Conservation (phyloP, 2,113 vertebrate genomes). For the Catagonus wagneri region DNA sequence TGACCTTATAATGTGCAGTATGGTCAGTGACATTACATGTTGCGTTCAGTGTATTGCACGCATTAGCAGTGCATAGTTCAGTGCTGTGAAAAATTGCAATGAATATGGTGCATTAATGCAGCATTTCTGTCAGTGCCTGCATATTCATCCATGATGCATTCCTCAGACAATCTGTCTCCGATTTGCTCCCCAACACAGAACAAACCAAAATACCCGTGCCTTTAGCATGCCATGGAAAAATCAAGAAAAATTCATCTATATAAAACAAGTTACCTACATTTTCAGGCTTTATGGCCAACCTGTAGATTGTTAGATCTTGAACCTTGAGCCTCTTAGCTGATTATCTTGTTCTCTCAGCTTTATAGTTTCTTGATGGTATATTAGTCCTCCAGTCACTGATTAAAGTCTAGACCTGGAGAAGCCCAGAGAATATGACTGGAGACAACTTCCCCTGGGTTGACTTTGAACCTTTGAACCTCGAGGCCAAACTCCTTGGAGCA, state of each 20-base stretch:
- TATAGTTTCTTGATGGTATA: background rate
- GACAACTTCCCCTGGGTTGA: background rate
- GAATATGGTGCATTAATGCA: background rate
- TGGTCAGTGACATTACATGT: background rate
- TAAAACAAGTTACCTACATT: background rate
- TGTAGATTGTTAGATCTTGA: background rate
- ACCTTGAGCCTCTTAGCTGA: conserved; percentile 60
- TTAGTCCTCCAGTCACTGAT: background rate
- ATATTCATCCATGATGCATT: background rate
- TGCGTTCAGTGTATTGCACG: background rate
- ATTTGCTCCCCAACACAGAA: background rate
- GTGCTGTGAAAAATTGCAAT: background rate
- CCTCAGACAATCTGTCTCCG: background rate
- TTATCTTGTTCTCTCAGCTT: conserved; percentile 16
- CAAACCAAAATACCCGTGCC: background rate
- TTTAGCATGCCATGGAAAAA: background rate
- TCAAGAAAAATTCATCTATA: background rate
- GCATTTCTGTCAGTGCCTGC: background rate
- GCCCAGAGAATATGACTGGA: background rate
- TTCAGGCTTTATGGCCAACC: conserved; percentile 12
- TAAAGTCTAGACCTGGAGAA: conserved; percentile 39
- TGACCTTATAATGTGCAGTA: background rate
- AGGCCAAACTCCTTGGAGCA: background rate
- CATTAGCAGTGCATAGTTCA: background rate
- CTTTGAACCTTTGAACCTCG: conserved; percentile 48